Evolutionary conservation across 2,113 vertebrate genomes (phyloP).

Genomic region (Pica pica): DNA sequence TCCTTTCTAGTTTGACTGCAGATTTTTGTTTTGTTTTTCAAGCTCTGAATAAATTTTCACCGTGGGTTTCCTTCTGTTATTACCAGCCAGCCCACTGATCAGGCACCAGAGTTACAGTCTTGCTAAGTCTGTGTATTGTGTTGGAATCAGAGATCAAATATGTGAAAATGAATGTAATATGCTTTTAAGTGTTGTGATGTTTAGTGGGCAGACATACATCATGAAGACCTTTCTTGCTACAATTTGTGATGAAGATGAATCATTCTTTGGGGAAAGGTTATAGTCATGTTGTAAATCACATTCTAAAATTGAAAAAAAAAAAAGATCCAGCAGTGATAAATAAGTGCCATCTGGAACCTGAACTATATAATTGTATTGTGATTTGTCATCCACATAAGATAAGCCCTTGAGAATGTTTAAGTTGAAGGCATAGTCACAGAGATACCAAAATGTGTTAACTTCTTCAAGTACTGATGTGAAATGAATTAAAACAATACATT

Average conservation of each 20-base stretch:
- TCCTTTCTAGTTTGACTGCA: not conserved
- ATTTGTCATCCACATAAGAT: not conserved
- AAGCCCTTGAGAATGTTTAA: not conserved
- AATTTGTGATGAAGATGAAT: slow-evolving; percentile 33
- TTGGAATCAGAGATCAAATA: not conserved
- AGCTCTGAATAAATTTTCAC: not conserved
- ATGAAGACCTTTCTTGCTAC: slow-evolving; percentile 7
- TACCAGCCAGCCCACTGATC: not conserved
- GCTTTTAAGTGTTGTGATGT: not conserved
- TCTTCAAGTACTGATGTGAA: not conserved
- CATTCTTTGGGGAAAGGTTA: slow-evolving; percentile 32
- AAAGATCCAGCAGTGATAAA: slow-evolving; percentile 19
- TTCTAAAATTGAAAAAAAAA: not conserved
- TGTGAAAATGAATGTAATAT: not conserved
- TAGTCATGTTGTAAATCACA: slow-evolving; percentile 2
- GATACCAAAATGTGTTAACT: not conserved
- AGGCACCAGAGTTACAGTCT: not conserved
- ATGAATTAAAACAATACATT: not conserved
- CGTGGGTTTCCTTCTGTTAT: not conserved
- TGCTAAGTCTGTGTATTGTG: not conserved
- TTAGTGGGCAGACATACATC: not conserved
- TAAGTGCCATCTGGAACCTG: slow-evolving; percentile 43
- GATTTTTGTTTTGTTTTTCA: not conserved
- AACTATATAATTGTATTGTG: not conserved
- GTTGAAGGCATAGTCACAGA: not conserved